Evolutionary conservation across 2,113 vertebrate species (phyloP).

Genomic region (Oreochromis aureus): DNA sequence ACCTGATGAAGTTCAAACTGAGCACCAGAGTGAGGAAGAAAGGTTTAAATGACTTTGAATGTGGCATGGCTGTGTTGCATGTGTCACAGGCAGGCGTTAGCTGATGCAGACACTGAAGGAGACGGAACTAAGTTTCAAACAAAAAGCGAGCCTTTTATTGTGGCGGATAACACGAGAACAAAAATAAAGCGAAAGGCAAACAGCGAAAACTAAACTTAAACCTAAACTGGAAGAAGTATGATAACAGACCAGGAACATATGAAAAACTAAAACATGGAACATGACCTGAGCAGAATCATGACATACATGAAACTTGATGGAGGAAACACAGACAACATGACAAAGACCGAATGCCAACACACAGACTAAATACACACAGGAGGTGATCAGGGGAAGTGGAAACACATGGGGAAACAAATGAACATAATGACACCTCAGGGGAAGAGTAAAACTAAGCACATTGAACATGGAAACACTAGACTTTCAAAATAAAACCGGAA

Average conservation of each 20-base stretch:
- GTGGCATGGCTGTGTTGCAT: fast-evolving
- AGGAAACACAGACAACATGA: fast-evolving
- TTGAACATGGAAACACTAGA: background rate
- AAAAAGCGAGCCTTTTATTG: background rate
- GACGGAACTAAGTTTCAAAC: fast-evolving
- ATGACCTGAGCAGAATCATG: background rate
- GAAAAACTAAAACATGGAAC: background rate
- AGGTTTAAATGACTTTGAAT: background rate
- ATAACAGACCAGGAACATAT: background rate
- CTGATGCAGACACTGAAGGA: background rate
- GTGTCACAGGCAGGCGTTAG: fast-evolving
- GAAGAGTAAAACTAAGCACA: background rate
- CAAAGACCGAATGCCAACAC: background rate
- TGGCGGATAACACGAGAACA: fast-evolving
- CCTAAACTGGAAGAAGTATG: background rate
- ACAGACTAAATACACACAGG: background rate
- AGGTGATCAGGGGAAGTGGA: background rate
- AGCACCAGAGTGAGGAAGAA: background rate
- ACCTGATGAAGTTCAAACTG: background rate
- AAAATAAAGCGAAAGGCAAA: background rate
- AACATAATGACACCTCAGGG: background rate
- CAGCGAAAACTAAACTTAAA: background rate
- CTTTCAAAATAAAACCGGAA: background rate
- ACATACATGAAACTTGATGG: fast-evolving
- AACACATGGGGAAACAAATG: fast-evolving